Conservation (phyloP, 2,113 vertebrate genomes). For the Hyperopisus bebe region DNA sequence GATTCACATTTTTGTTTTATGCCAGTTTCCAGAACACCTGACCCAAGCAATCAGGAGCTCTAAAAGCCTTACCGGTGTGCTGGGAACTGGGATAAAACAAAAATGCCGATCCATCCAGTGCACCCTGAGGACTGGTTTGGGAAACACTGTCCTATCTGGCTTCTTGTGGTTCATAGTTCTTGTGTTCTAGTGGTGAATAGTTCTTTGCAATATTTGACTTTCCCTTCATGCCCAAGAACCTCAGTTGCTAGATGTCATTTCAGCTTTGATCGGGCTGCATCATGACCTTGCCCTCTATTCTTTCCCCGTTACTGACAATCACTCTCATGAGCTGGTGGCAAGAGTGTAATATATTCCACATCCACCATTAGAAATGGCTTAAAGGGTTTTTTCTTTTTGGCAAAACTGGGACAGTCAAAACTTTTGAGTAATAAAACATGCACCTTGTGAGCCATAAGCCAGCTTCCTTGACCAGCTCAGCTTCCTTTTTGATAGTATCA, state of each 20-base stretch:
- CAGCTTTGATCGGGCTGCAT: background rate
- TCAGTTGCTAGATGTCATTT: background rate
- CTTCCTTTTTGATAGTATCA: background rate
- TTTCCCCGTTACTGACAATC: background rate
- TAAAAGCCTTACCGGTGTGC: too few relatives aligned
- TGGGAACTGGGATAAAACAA: too few relatives aligned
- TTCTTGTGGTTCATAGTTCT: background rate
- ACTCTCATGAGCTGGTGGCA: background rate
- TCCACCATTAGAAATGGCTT: background rate
- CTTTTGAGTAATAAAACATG: background rate
- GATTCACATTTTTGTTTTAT: too few relatives aligned
- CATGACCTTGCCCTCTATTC: background rate
- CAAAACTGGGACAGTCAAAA: background rate
- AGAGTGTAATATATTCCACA: too few relatives aligned
- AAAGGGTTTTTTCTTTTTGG: background rate
- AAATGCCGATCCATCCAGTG: too few relatives aligned
- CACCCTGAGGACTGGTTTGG: too few relatives aligned
- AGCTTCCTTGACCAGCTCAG: background rate
- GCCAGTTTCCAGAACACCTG: too few relatives aligned
- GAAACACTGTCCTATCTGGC: too few relatives aligned
- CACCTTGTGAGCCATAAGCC: background rate
- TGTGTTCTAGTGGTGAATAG: background rate
- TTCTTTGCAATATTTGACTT: background rate
- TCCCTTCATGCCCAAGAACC: background rate
- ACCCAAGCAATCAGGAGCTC: too few relatives aligned